Conservation (phyloP, 2,797 vertebrate species). For the Discoglossus pictus region DNA sequence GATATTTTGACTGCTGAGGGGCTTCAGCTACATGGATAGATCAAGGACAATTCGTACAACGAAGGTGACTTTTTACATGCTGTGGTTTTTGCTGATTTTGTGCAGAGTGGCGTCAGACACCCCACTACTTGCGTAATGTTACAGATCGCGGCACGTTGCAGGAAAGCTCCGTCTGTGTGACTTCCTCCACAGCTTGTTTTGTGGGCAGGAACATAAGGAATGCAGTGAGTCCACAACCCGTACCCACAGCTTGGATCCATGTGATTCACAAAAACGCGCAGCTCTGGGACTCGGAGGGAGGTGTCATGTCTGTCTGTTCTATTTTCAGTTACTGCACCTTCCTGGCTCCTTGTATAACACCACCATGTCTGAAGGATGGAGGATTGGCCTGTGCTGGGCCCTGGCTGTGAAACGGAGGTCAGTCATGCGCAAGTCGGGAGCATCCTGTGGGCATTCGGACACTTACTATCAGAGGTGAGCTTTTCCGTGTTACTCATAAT, state of each 20-base stretch:
- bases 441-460: conserved; percentile 82
- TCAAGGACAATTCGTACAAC: no score
- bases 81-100: no score
- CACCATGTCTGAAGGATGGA: conserved; percentile 77
- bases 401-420: conserved; percentile 85
- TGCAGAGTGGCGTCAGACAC: no score
- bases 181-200: conserved; percentile 19
- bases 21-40: no score
- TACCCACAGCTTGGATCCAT: not conserved
- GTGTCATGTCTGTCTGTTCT: conserved; percentile 12
- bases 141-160: conserved; percentile 7
- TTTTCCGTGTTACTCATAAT: not conserved
- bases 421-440: conserved; percentile 80
- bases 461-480: conserved; percentile 86
- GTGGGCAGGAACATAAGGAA: conserved; percentile 26
- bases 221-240: conserved; percentile 19
- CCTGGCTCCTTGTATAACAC: no score
- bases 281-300: not conserved
- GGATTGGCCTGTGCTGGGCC: conserved; percentile 77
- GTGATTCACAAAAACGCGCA: conserved; percentile 16
- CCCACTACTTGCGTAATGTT: no score
- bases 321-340: not conserved
- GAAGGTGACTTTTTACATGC: no score
- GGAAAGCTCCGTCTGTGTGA: conserved; percentile 19
- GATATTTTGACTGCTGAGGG: no score